A percentile compares a stretch with the other conserved stretches of the same genome.
These are phyloP conservation scores for Rhincodon typus DNA, from an alignment of 2,797 vertebrate genomes.

Conservation along the genomic window DNA sequence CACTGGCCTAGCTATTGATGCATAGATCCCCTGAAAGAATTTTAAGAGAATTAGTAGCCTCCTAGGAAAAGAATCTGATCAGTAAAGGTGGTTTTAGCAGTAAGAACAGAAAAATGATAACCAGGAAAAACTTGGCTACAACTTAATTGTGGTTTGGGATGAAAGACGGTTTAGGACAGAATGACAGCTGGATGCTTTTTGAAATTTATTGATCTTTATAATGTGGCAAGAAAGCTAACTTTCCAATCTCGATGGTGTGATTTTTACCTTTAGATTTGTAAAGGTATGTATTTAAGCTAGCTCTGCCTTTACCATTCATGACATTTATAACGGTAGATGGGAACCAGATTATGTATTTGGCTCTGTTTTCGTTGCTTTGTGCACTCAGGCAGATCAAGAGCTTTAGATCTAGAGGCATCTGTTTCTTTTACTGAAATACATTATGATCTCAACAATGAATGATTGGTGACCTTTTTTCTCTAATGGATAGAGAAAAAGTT, in stretches of 20 bases:
- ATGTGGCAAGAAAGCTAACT: background rate
- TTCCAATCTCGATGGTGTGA: background rate
- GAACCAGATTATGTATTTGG: background rate
- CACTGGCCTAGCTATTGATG: no score
- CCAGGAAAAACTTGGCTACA: background rate
- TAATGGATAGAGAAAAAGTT: background rate
- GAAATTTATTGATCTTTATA: background rate
- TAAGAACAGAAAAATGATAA: background rate
- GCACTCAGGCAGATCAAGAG: background rate
- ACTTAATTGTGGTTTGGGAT: background rate
- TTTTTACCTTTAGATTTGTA: background rate
- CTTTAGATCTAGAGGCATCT: background rate
- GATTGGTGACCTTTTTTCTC: background rate
- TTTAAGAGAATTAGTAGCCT: background rate
- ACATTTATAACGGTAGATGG: background rate
- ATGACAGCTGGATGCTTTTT: background rate
- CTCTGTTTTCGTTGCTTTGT: background rate
- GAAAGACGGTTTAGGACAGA: background rate
- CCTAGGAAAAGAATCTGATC: background rate
- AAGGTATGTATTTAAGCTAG: background rate
- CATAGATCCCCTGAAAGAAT: no score
- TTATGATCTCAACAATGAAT: background rate
- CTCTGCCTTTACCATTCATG: background rate
- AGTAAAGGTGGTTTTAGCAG: background rate
- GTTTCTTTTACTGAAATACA: background rate